Conservation (phyloP, 2,113 vertebrate species). For the Nansenia antarctica region DNA sequence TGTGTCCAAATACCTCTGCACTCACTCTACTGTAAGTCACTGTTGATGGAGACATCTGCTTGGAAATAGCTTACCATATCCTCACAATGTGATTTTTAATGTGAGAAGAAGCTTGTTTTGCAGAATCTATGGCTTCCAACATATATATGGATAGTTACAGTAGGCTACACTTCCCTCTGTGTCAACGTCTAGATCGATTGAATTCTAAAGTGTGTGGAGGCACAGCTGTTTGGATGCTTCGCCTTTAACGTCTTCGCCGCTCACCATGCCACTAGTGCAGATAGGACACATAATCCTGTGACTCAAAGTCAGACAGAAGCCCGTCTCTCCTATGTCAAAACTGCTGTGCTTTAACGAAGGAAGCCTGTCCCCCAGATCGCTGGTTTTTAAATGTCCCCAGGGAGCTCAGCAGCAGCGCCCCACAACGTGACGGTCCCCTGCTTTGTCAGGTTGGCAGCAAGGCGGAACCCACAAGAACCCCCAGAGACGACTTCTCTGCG, state of each 20-base stretch:
- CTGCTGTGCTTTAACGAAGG: neutral
- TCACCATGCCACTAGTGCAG: constrained; percentile 38
- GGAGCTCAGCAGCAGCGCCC: constrained; percentile 7
- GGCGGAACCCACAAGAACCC: constrained; percentile 26
- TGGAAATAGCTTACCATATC: neutral
- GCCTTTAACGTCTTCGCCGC: constrained; percentile 18
- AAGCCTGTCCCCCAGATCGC: constrained; percentile 21
- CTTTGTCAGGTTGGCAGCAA: constrained; percentile 39
- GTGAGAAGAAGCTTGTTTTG: neutral
- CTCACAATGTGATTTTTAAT: neutral
- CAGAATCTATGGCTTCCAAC: neutral
- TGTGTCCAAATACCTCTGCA: too few species aligned
- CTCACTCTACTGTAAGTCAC: too few species aligned
- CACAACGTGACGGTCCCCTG: constrained; percentile 19
- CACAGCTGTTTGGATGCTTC: constrained; percentile 7
- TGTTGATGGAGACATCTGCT: neutral
- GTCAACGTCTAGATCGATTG: neutral
- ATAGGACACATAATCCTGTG: constrained; percentile 19
- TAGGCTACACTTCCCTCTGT: too few species aligned
- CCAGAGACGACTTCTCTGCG: constrained; percentile 4
- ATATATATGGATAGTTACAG: too few species aligned
- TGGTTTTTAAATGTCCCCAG: constrained; percentile 43
- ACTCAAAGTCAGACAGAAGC: constrained; percentile 2
- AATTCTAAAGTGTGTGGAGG: neutral
- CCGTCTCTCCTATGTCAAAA: neutral